These are phyloP conservation scores for Zoanthus solanderi DNA, from an alignment of 92 coral and sea anemone genomes.

Conservation along the genomic window DNA sequence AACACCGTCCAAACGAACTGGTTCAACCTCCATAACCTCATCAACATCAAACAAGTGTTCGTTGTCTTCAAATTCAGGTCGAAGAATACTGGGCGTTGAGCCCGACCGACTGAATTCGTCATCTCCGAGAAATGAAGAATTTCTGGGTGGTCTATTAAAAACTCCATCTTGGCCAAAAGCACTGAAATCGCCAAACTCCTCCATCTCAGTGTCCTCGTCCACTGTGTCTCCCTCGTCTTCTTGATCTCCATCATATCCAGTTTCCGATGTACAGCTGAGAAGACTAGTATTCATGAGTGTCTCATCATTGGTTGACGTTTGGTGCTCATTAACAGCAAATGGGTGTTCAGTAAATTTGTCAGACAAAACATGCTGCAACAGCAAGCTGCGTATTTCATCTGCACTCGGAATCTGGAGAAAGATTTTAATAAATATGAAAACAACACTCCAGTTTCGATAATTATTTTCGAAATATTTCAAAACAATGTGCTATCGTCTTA, in stretches of 20 bases:
- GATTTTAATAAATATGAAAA: no score
- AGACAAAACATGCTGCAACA: constrained; percentile 26
- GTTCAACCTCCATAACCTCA: constrained; percentile 61
- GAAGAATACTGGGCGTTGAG: constrained; percentile 87
- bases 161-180: constrained; percentile 58
- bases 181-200: constrained; percentile 67
- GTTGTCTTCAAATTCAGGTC: constrained; percentile 58
- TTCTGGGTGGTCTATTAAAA: constrained; percentile 74
- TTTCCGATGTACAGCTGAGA: constrained; percentile 78
- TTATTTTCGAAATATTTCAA: no score
- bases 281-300: constrained; percentile 65
- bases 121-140: constrained; percentile 79
- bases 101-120: constrained; percentile 76
- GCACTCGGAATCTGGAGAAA: constrained; percentile 23
- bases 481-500: no score
- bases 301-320: constrained; percentile 24
- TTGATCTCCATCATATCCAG: constrained; percentile 97
- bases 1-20: constrained; percentile 72
- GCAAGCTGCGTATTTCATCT: constrained; percentile 36
- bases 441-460: neutral
- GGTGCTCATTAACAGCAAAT: constrained; percentile 22
- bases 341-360: constrained; percentile 21
- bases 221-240: constrained; percentile 90
- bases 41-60: constrained; percentile 59
- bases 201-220: constrained; percentile 64